Base-by-base conservation (phyloP, 2,797 vertebrate species). In the Pteropus rufus region DNA sequence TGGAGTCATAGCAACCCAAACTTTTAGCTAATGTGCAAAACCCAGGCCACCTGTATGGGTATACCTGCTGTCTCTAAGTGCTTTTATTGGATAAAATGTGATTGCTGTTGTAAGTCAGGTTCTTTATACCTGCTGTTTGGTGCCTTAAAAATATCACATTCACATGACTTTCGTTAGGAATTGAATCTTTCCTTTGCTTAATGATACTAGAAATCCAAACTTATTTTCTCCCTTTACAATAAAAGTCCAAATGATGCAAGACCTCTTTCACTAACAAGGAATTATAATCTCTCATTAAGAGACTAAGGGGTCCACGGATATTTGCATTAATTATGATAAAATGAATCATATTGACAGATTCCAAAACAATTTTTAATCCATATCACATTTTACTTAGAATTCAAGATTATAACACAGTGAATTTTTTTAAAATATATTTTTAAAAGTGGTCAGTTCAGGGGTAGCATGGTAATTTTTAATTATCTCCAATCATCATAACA, bases 1-100 rank as follows among this genome's bases (percentile, higher is more conserved):
- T 93, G 29, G 67, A 65, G 46, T 92, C 44, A 84, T 29, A 72
- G 85, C 58, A 95, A 92, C 81, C 0, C 49, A 56, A 96, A 23
- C 9, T 44, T 95, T 91, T 56, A 93, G n/a, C 86, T 56, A 89
- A 95, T 21, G 70, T 26, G 44, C 64, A 96, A 97, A 95, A 95
- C 82, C 18, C 44, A 95, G 83, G 44, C 83, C 65, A 84, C 39
- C n/a, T 91, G 6, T 21, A 46, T 58, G 83, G 11, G 12, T 34
- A 6, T 10, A 46, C 56, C 56, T 83, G 80, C 64, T 92, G 62
- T 60, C 76, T 91, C 41, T 70, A 52, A 75, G 49, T 80, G 80
- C 16, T 82, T 93, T 96, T 64, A 69, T 18, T 82, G 14, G 44
- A 39, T 62, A 89, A 83, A 72, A 86, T 93, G 84, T 91, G 77